Base-by-base conservation (phyloP, 2,113 vertebrate species). In the Leptosomus discolor region DNA sequence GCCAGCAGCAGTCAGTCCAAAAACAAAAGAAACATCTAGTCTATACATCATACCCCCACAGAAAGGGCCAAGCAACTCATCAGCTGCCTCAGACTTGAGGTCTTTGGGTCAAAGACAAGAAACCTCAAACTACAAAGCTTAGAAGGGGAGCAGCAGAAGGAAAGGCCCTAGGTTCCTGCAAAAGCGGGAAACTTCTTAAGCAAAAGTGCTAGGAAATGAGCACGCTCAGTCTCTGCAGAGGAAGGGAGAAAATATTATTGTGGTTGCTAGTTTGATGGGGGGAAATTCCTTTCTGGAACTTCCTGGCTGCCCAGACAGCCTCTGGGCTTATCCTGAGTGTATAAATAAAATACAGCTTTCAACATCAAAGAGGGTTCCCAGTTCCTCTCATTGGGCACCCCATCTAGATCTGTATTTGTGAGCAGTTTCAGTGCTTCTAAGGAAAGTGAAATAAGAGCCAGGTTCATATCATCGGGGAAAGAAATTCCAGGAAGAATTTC, bases 291-390 rank as follows among this genome's bases (percentile, higher is more conserved):
- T 94, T 87, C 87, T 90, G 65, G 60, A 91, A 75, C 53, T 94
- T 96, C 84, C 87, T 91, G 60, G 65, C 91, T 89, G 14, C 51
- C 56, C 60, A 92, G 80, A 87, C 73, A 91, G 86, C 76, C 71
- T 58, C 76, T 86, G 46, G 76, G 79, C 60, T 96, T 92, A 81
- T 89, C 84, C 39, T 21, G 79, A 81, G 68, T 29, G 6, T 56
- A 85, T 68, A 84, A 87, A 89, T 57, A 94, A 91, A 92, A 84
- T 24, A 95, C 30, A 94, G 56, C 43, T 91, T 87, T 89, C 43
- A 54, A 51, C 69, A 92, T 81, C 76, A 95, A 94, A 96, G 80
- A 91, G 73, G 80, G 75, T 96, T 95, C 93, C 92, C 53, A 56
- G 61, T 79, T 92, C 48, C 43, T 89, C 10, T 81, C 39, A 15